These are phyloP conservation scores for Thunnus thynnus DNA, from an alignment of 2,113 vertebrate species.

Conservation along the genomic window DNA sequence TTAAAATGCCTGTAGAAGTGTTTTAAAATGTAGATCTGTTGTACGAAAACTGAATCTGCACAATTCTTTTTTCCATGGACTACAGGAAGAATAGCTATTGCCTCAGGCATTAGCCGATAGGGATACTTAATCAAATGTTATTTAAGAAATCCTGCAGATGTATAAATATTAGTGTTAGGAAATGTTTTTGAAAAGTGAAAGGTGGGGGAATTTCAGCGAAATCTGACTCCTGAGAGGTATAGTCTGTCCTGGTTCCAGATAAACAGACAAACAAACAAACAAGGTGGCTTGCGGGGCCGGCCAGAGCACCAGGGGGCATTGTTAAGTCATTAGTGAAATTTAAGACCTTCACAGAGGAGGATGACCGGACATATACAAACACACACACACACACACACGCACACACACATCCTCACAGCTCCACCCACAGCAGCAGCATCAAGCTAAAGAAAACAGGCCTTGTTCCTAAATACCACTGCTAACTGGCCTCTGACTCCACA, in stretches of 20 bases:
- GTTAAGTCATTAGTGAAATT: conserved; percentile 86
- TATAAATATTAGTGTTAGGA: conserved; percentile 59
- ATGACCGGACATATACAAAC: conserved; percentile 47
- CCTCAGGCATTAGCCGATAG: conserved; percentile 15
- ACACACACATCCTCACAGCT: conserved; percentile 35
- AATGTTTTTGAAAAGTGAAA: conserved; percentile 46
- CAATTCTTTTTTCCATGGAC: conserved; percentile 15
- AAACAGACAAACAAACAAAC: conserved; percentile 81
- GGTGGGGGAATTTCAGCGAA: conserved; percentile 21
- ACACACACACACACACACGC: conserved; percentile 15
- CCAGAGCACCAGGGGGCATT: conserved; percentile 77
- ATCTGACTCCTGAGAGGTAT: conserved; percentile 38
- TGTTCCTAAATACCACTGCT: conserved; percentile 73
- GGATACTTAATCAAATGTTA: conserved; percentile 19
- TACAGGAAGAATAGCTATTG: conserved; percentile 14
- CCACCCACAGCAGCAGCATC: conserved; percentile 57
- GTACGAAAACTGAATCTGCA: conserved; percentile 19
- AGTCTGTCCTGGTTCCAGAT: conserved; percentile 69
- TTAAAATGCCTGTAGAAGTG: background rate
- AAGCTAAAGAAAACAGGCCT: conserved; percentile 77
- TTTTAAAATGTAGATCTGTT: background rate
- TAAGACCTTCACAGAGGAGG: conserved; percentile 72
- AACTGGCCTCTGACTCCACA: conserved; percentile 72
- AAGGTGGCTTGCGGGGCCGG: conserved; percentile 58
- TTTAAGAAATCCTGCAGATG: conserved; percentile 45